phyloP scores from a whole-genome alignment of 53 echinoderm and acorn worm species.

The Holothuria scabra region DNA sequence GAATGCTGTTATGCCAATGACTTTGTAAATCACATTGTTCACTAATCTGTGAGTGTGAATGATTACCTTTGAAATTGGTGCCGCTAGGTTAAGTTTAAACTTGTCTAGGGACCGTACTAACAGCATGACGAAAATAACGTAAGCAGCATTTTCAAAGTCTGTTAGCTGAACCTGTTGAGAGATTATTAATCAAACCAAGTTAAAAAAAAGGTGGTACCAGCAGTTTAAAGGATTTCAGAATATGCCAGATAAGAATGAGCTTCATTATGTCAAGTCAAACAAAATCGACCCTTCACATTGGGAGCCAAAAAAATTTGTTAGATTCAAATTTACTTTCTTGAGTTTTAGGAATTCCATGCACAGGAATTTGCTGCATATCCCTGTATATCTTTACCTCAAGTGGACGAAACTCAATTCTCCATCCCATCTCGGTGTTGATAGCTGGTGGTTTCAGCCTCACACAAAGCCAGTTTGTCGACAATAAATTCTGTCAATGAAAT shows the following conservation, averaged over 20 bases:
- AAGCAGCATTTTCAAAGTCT: constrained; percentile 53
- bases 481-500: constrained; percentile 24
- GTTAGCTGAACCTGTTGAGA: constrained; percentile 33
- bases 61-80: constrained; percentile 53
- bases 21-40: too few relatives aligned
- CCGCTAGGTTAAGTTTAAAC: constrained; percentile 10
- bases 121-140: constrained; percentile 28
- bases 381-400: background rate
- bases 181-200: background rate
- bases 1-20: too few relatives aligned
- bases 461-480: constrained; percentile 36
- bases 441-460: constrained; percentile 43
- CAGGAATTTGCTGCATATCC: background rate
- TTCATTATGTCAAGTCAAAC: too few relatives aligned
- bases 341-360: too few relatives aligned
- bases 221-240: too few relatives aligned
- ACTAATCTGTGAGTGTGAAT: too few relatives aligned
- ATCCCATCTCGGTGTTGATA: constrained; percentile 17
- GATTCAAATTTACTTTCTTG: too few relatives aligned
- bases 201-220: too few relatives aligned
- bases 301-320: too few relatives aligned
- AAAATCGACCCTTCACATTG: too few relatives aligned
- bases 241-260: too few relatives aligned
- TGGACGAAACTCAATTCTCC: constrained; percentile 44
- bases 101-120: background rate